Percentiles rank a stretch among this genome's conserved stretches.
These are phyloP conservation scores for Orchesella flavescens DNA, from an alignment of 2,888 invertebrate genomes.

Conservation along the genomic window DNA sequence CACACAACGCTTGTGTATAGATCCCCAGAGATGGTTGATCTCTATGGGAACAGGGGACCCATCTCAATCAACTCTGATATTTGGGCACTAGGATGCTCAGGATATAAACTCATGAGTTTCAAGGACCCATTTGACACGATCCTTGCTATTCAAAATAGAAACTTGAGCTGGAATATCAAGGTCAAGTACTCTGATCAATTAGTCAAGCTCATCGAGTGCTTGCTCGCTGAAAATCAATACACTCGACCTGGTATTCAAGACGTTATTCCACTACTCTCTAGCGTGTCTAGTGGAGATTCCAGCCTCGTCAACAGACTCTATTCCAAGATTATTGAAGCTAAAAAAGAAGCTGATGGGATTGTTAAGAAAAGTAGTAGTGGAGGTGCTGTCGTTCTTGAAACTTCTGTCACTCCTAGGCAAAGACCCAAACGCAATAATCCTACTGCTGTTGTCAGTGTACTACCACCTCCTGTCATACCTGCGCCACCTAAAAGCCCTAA, in stretches of 20 bases:
- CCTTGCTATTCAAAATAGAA: constrained; percentile 92
- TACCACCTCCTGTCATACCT: constrained; percentile 30
- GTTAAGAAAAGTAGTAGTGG: neutral
- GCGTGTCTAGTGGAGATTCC: neutral
- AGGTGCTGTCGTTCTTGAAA: constrained; percentile 77
- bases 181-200: constrained; percentile 83
- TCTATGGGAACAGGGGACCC: constrained; percentile 78
- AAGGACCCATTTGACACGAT: constrained; percentile 87
- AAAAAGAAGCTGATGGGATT: neutral
- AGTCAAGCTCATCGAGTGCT: constrained; percentile 86
- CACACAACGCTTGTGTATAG: constrained; percentile 93
- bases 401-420: constrained; percentile 88
- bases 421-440: constrained; percentile 81
- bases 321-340: constrained; percentile 16
- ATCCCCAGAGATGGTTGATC: constrained; percentile 94
- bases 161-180: constrained; percentile 84
- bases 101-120: constrained; percentile 65
- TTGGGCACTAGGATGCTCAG: constrained; percentile 78
- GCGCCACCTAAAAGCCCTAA: constrained; percentile 69
- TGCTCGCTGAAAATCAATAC: constrained; percentile 88
- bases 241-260: constrained; percentile 90
- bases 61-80: constrained; percentile 92
- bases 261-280: constrained; percentile 71
- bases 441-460: constrained; percentile 53
- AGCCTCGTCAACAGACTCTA: neutral